phyloP scores from a whole-genome alignment of 2,797 vertebrate genomes.

The Picus viridis region DNA sequence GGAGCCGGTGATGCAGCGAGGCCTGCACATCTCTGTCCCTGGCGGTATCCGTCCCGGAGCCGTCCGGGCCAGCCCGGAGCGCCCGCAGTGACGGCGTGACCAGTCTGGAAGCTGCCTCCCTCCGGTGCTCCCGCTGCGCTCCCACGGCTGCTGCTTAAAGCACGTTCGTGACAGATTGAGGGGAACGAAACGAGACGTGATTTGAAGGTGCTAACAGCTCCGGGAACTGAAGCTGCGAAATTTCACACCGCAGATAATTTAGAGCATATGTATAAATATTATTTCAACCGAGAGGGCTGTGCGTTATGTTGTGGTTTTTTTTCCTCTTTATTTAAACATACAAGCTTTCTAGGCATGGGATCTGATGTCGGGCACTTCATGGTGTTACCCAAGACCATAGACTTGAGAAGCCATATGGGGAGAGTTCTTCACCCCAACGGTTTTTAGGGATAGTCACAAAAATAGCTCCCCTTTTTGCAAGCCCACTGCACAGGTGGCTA shows the following conservation, averaged over 20 bases:
- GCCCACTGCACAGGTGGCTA: background rate
- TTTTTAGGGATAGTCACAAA: background rate
- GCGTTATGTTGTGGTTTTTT: accelerated
- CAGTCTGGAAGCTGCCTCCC: too few relatives aligned
- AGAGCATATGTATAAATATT: background rate
- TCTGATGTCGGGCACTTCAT: accelerated
- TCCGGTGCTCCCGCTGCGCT: background rate
- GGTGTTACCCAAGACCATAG: too few relatives aligned
- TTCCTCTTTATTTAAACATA: background rate
- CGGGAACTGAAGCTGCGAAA: background rate
- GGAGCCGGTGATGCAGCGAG: background rate
- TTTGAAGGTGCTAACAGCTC: background rate
- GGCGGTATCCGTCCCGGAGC: too few relatives aligned
- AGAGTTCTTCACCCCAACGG: background rate
- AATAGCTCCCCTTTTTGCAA: background rate
- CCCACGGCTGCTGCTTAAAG: background rate
- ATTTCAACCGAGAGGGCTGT: background rate
- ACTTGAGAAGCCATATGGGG: background rate
- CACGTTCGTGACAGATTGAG: too few relatives aligned
- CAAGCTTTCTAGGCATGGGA: background rate
- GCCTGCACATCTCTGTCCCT: too few relatives aligned
- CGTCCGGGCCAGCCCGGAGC: too few relatives aligned
- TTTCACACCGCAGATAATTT: background rate
- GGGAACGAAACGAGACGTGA: accelerated
- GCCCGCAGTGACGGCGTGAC: background rate